These are phyloP conservation scores for Budorcas taxicolor DNA, from an alignment of 2,113 vertebrate genomes.

Conservation along the genomic window DNA sequence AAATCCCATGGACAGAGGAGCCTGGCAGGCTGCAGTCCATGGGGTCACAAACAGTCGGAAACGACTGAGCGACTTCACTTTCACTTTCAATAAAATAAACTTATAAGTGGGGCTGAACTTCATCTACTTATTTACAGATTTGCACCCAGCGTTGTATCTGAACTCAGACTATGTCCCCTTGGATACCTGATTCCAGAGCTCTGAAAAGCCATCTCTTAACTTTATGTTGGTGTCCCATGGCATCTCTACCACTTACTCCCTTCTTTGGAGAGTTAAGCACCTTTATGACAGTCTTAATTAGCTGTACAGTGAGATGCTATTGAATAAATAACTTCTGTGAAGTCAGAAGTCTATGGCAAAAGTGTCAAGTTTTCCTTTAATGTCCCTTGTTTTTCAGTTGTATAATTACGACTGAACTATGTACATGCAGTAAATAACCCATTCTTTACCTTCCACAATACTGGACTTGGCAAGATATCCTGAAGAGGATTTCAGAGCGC, in stretches of 20 bases:
- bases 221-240: not conserved
- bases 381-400: not conserved
- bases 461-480: constrained; percentile 97
- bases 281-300: not conserved
- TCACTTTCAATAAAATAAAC: not conserved
- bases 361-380: not conserved
- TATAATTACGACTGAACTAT: not conserved
- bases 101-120: not conserved
- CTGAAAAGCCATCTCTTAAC: not conserved
- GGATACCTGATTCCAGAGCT: not conserved
- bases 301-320: not conserved
- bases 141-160: not conserved
- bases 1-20: no score
- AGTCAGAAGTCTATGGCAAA: not conserved
- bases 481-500: constrained; percentile 95
- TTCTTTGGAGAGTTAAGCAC: not conserved
- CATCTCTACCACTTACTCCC: not conserved
- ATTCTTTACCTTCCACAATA: constrained; percentile 95
- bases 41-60: no score
- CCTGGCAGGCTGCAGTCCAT: no score
- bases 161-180: not conserved
- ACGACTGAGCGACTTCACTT: no score
- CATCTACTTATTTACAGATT: not conserved
- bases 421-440: not conserved
- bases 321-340: not conserved